These are phyloP conservation scores for Cynaeus angustus DNA, from an alignment of 2,888 invertebrate species.

Conservation along the genomic window DNA sequence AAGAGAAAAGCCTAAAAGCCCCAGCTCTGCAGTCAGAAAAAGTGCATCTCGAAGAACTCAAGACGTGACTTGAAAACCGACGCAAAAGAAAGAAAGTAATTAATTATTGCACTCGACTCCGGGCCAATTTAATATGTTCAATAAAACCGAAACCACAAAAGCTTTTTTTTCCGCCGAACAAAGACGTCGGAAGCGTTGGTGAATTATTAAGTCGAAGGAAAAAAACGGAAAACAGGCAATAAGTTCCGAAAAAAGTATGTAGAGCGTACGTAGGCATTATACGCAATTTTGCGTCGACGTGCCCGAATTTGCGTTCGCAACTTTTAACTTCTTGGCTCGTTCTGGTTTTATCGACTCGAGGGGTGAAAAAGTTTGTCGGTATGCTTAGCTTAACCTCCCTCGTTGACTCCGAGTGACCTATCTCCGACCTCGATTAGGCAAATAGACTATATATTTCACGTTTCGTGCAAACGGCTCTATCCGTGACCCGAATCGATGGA, in stretches of 20 bases:
- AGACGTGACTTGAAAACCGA: too few relatives aligned
- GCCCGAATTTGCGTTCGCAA: conserved; percentile 13
- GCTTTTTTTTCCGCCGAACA: conserved; percentile 10
- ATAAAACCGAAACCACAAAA: conserved; percentile 13
- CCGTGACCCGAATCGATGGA: conserved; percentile 28
- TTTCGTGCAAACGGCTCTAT: conserved; percentile 36
- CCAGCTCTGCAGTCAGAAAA: too few relatives aligned
- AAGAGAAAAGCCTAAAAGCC: too few relatives aligned
- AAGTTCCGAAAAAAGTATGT: conserved; percentile 20
- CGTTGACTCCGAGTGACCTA: conserved; percentile 33
- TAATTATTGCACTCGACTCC: conserved; percentile 7
- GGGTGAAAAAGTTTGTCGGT: conserved; percentile 24
- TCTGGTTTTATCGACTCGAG: conserved; percentile 31
- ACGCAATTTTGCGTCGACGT: conserved; percentile 31
- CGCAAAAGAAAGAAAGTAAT: neutral
- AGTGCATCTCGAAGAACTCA: too few relatives aligned
- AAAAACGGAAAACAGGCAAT: conserved; percentile 6
- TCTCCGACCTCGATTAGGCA: conserved; percentile 41
- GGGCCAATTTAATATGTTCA: conserved; percentile 12
- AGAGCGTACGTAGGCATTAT: conserved; percentile 10
- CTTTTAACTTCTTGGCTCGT: conserved; percentile 19
- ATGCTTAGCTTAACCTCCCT: conserved; percentile 16
- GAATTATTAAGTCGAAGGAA: conserved; percentile 22
- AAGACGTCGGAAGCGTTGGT: conserved; percentile 4
- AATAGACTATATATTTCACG: conserved; percentile 36